Percentiles rank a stretch among this genome's conserved stretches.
These are phyloP conservation scores for Epinotia bilunana DNA, from an alignment of 2,888 invertebrate species.

Conservation along the genomic window DNA sequence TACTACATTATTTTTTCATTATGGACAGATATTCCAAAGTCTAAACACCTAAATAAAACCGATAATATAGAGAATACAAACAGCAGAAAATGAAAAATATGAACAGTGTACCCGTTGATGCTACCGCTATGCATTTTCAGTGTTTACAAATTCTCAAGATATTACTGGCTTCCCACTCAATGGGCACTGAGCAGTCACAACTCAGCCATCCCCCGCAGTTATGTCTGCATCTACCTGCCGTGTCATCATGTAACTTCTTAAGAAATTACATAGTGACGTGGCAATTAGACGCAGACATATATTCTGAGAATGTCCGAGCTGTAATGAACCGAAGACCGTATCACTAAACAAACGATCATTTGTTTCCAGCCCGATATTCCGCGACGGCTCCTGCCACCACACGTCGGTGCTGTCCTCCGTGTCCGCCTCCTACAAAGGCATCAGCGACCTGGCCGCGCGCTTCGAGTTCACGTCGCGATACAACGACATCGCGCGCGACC, in stretches of 20 bases:
- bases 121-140: neutral
- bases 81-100: neutral
- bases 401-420: slow-evolving; percentile 92
- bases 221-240: neutral
- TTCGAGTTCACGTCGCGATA: slow-evolving; percentile 87
- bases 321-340: neutral
- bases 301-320: neutral
- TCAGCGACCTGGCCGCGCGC: slow-evolving; percentile 83
- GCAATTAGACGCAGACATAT: neutral
- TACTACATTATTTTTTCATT: neutral
- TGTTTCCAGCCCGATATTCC: slow-evolving; percentile 86
- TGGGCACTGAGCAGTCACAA: neutral
- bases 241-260: neutral
- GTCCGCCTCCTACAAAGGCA: slow-evolving; percentile 91
- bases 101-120: neutral
- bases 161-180: neutral
- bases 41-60: too few species aligned
- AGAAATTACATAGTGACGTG: neutral
- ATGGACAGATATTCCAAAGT: neutral
- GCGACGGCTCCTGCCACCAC: slow-evolving; percentile 92
- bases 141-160: neutral
- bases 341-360: slow-evolving; percentile 30
- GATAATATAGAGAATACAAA: too few species aligned
- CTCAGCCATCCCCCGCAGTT: neutral
- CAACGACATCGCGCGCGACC: slow-evolving; percentile 93